Evolutionary conservation across 37 sponge, comb jelly and placozoan genomes (phyloP), one percentile per base, ranked within the genome.

Genomic region (Crambe crambe): DNA sequence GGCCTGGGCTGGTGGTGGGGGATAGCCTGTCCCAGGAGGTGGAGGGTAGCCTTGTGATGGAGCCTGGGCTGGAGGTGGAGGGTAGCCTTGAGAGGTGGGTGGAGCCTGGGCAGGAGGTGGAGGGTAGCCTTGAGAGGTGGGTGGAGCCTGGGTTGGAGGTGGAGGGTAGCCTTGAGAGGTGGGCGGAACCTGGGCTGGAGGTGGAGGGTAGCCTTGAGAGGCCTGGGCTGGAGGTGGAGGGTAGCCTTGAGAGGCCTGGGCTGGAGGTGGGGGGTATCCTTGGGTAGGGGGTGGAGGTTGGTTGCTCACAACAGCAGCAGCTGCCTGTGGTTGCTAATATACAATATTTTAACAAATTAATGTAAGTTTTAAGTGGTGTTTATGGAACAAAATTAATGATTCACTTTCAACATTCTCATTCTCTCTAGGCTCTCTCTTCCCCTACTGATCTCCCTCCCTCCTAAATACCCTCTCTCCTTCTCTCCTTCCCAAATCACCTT

Each of bases 271-370:
- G 5, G 20, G 34, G 32, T 70, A 61, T 72, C 64, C 42, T 37
- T 79, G 73, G 58, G 74, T 23, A 37, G 56, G 62, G 27, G 80
- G 71, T 61, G 60, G 43, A 41, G 67, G 72, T 63, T 83, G 75
- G 3, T n/a, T n/a, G n/a, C n/a, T n/a, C n/a, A n/a, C n/a, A n/a
- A n/a, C n/a, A n/a, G n/a, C n/a, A n/a, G n/a, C n/a, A n/a, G n/a
- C n/a, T n/a, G n/a, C n/a, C n/a, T n/a, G n/a, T n/a, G n/a, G n/a
- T n/a, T n/a, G n/a, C n/a, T n/a, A n/a, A n/a, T n/a, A n/a, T n/a
- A n/a, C n/a, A n/a, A n/a, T n/a, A n/a, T n/a, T n/a, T n/a, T n/a
- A n/a, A n/a, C n/a, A n/a, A n/a, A n/a, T n/a, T n/a, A n/a, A n/a
- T n/a, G n/a, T n/a, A n/a, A n/a, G n/a, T n/a, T n/a, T n/a, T n/a